Base-by-base conservation (phyloP, 2,797 vertebrate species). In the Staurois parvus region DNA sequence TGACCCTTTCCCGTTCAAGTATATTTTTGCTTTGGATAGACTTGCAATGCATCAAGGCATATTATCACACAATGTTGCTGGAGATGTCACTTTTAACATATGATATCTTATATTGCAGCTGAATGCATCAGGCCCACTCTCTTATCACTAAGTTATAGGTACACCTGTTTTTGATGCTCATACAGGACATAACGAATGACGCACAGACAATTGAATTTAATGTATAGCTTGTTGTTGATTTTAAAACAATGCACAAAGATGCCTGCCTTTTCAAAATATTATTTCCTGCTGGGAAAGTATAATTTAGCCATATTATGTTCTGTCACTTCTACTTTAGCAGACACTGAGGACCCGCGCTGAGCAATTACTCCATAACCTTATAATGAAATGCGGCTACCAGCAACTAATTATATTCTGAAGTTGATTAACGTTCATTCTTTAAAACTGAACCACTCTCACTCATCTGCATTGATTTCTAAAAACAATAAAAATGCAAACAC, bases 331-430 rank as follows among this genome's bases (percentile, higher is more conserved):
- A 81, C 88, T 91, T 93, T 93, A 92, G 91, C 90, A 90, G 91
- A 91, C 90, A 91, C 81, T 87, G 90, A 91, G 91, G 85, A 88
- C 91, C 91, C 94, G 91, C 94, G 91, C 92, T 93, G 92, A 90
- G 92, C 95, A 94, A 96, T 97, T 96, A 97, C 89, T 91, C 89
- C 94, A 93, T 97, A 97, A 97, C 91, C 91, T 94, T 92, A 90
- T 93, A 96, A 97, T 94, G 91, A 96, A 95, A 97, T 97, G 95
- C 97, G 94, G 92, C 81, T 92, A 94, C 91, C 91, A 88, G 74
- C 91, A 66, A 94, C 94, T 95, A 93, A 96, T 97, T 96, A 96
- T 94, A 94, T 91, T 91, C 93, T 95, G 92, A 95, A 94, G 91
- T 93, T 94, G 91, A 93, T 96, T 95, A 96, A 93, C 88, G 91